Evolutionary conservation across 2,888 invertebrate species (phyloP).

Genomic region (Leuctra nigra): DNA sequence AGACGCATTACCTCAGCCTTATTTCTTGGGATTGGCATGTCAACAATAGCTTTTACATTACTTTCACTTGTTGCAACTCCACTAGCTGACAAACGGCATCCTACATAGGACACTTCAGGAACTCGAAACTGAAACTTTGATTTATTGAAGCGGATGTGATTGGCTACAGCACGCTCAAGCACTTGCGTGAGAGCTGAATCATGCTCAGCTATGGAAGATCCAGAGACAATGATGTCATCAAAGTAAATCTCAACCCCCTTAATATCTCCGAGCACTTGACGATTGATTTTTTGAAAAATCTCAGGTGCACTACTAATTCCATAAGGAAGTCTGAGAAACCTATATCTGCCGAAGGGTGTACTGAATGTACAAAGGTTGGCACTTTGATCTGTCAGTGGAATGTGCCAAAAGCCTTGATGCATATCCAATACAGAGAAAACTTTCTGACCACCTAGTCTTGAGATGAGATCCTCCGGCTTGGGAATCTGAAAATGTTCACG

Average conservation of each 20-base stretch:
- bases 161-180: not conserved
- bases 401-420: slow-evolving; percentile 19
- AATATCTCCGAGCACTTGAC: too few species aligned
- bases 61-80: too few species aligned
- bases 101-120: not conserved
- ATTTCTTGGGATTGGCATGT: too few species aligned
- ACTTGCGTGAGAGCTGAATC: slow-evolving; percentile 19
- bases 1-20: too few species aligned
- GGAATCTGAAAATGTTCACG: slow-evolving; percentile 6
- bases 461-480: not conserved
- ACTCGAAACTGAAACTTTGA: slow-evolving; percentile 12
- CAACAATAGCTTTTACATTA: too few species aligned
- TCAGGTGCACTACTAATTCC: slow-evolving; percentile 19
- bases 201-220: slow-evolving; percentile 20
- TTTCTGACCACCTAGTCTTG: not conserved
- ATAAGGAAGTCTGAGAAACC: slow-evolving; percentile 21
- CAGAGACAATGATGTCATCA: slow-evolving; percentile 22
- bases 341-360: slow-evolving; percentile 23
- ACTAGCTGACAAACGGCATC: not conserved
- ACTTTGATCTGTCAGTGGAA: slow-evolving; percentile 13
- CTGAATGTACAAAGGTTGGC: slow-evolving; percentile 18
- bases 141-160: slow-evolving; percentile 13
- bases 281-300: too few species aligned
- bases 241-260: too few species aligned
- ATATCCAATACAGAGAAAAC: slow-evolving; percentile 21